phyloP scores from a whole-genome alignment of 2,113 vertebrate species.

The Uropsilus gracilis region DNA sequence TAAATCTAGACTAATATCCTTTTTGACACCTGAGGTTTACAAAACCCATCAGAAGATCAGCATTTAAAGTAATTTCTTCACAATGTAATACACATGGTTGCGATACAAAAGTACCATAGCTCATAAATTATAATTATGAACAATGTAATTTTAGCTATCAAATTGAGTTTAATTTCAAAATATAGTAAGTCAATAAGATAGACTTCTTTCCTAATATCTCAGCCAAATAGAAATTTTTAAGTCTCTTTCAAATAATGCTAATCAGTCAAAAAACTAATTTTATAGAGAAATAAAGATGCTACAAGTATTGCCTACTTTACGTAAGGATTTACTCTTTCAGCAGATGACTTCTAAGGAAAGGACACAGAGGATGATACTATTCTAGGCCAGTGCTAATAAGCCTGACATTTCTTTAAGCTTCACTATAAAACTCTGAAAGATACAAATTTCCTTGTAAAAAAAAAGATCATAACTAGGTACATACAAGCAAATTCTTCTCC shows the following conservation, averaged over 20 bases:
- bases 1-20: not conserved
- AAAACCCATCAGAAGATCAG: not conserved
- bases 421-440: constrained; percentile 41
- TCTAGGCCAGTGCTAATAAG: constrained; percentile 59
- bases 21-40: not conserved
- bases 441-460: not conserved
- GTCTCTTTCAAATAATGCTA: not conserved
- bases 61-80: not conserved
- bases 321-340: constrained; percentile 29
- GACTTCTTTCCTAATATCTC: not conserved
- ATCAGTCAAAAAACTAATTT: not conserved
- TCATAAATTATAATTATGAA: not conserved
- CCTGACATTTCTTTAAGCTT: constrained; percentile 51
- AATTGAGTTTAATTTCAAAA: constrained; percentile 6
- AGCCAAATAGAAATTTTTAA: not conserved
- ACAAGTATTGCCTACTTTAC: constrained; percentile 26
- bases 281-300: constrained; percentile 42
- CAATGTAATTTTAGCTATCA: constrained; percentile 6
- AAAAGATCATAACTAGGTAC: constrained; percentile 72
- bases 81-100: not conserved
- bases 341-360: constrained; percentile 43
- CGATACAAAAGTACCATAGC: not conserved
- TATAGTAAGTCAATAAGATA: constrained; percentile 4
- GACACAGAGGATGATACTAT: constrained; percentile 45
- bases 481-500: constrained; percentile 85